A percentile compares a stretch with the other conserved stretches of the same genome.
Evolutionary conservation across 1,140 invertebrate species (phyloP).

Genomic region (Venturia canescens): DNA sequence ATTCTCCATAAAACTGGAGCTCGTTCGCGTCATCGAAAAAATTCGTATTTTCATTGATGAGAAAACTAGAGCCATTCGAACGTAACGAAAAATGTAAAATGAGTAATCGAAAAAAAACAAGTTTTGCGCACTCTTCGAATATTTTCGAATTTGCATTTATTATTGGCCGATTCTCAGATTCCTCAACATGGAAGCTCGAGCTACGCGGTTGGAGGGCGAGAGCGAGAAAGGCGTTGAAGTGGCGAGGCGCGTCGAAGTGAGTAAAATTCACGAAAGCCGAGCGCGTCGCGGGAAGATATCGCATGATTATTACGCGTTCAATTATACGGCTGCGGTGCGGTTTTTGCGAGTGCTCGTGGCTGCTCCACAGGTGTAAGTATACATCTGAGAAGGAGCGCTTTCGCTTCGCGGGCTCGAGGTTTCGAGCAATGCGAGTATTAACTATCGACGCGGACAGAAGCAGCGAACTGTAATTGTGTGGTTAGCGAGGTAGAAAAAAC

Average conservation of each 20-base stretch:
- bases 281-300: too few species aligned
- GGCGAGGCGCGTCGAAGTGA: not conserved
- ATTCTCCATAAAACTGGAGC: too few species aligned
- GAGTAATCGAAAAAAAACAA: too few species aligned
- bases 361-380: not conserved
- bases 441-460: not conserved
- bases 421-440: not conserved
- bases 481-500: not conserved
- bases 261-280: not conserved
- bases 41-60: too few species aligned
- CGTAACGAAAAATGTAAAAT: too few species aligned
- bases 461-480: not conserved
- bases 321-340: not conserved
- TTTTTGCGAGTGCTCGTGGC: not conserved
- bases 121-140: too few species aligned
- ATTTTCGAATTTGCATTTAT: too few species aligned
- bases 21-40: too few species aligned
- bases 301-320: slow-evolving; percentile 14
- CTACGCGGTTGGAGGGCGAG: too few species aligned
- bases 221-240: not conserved
- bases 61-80: too few species aligned
- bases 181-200: too few species aligned
- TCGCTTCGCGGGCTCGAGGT: not conserved
- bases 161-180: too few species aligned
- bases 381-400: not conserved